Base-by-base conservation (phyloP, 2,888 invertebrate genomes). In the Gortyna flavago region DNA sequence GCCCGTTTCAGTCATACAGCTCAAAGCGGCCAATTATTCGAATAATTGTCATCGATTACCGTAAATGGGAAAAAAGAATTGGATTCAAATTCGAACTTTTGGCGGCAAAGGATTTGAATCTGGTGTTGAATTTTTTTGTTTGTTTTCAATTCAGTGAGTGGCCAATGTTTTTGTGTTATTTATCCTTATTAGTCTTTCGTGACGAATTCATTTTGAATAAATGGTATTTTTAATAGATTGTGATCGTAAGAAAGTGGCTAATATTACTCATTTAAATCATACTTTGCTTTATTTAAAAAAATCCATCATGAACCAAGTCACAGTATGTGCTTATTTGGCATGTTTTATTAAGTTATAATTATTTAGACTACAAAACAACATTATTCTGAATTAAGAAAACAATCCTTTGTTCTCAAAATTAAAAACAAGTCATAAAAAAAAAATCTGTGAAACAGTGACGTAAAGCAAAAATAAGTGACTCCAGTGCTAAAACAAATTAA, bases 1-100 rank as follows among this genome's bases (percentile, higher is more conserved):
- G 84, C 93, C 92, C 93, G 95, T 94, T 95, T 92, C 86, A 83
- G 81, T 88, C 89, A 91, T 92, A 91, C 92, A 90, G 89, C 88
- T 79, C 90, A 71, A 85, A 93, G 92, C 90, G 84, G 90, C 84
- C 92, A 91, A 93, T 94, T 93, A 93, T 84, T 83, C 75, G 80
- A 84, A 86, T 92, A 93, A 93, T 91, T 83, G 79, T 72, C 69
- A 82, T 74, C 80, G 85, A 87, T 89, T 88, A 88, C 57, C 77
- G 75, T 75, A 80, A 79, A 81, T 59, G 76, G 51, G 38, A 54
- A 64, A 70, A 84, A 72, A 76, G 59, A 81, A 83, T 80, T 54
- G 76, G 29, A 66, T 64, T 64, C n/a, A 32, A 66, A 74, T 75
- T 48, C 13, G n/a, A 41, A 61, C 9, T 77, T 77, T 77, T 57